Base-by-base conservation (phyloP, 2,888 invertebrate species). In the Patella depressa region DNA sequence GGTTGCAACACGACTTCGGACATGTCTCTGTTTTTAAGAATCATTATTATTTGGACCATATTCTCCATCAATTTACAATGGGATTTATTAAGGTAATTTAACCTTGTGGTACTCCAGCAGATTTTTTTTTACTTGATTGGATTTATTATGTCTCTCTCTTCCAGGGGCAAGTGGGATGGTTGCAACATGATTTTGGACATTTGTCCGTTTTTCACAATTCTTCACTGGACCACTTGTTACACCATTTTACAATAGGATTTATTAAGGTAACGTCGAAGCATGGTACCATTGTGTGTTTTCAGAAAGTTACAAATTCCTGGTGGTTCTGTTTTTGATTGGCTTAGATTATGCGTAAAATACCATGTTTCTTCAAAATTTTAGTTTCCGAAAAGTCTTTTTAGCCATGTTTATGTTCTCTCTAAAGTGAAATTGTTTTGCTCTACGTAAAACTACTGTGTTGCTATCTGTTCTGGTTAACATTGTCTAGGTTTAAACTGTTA, bases 141-240 rank as follows among this genome's bases (percentile, higher is more conserved):
- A 53, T 45, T 55, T n/a, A 12, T 54, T 9, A 19, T 53, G 29
- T 76, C 24, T 79, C 73, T 54, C 76, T 73, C 72, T 83, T 82
- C 12, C 82, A 91, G 91, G 88, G 86, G 5, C 91, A 91, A 83
- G 82, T 88, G 29, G 89, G 89, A n/a, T 92, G 91, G 92, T 82
- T 85, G 5, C 92, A 92, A 80, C 92, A 92, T 83, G 91, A 91
- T 83, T 91, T 89, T 84, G 91, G 92, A 12, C 91, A 91, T 83
- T 82, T 91, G 72, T 91, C 92, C 14, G 91, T 91, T 17, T 91
- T 91, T 79, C 86, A 85, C 74, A 87, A 81, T 34, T 79, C 86
- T 45, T 83, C 79, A 59, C 69, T 83, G 79, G 89, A 92, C 82
- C 89, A 90, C 82, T 29, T 85, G 14, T 78, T 89, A 29, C 92